Base-by-base conservation (phyloP, 2,113 vertebrate species). In the Synodontis membranacea region DNA sequence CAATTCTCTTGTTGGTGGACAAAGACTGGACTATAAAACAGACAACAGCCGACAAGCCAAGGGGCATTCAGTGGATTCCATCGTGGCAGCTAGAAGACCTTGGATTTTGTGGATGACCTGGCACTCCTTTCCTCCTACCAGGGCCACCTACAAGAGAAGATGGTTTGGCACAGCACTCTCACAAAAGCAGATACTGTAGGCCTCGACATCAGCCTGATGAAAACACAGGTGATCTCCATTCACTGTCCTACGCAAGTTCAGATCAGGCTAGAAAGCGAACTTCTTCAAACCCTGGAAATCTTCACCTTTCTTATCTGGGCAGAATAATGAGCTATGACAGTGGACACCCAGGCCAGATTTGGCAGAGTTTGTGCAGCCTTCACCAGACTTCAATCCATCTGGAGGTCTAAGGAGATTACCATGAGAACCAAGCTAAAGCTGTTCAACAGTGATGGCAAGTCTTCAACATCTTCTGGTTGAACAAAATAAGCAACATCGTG, bases 341-440 rank as follows among this genome's bases (percentile, higher is more conserved):
- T 39, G 34, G 12, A 62, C 80, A 82, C 5, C 39, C 39, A 64
- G 39, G 12, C 14, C 39, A 62, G 56, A n/a, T 7, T 62, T 60
- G 58, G 37, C 80, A 62, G 56, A 82, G 12, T 39, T 60, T 60
- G 52, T 44, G 9, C 56, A 58, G 37, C 54, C 54, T 81, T 62
- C 39, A 81, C 11, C 80, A 81, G 78, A 80, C 3, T 42, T 80
- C 15, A 60, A 7, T 44, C 56, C 58, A 82, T 64, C 39, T 62
- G 56, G 28, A 62, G 46, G 80, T 82, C 25, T 31, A 10, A 82
- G 25, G 23, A 82, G 80, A 82, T 80, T n/a, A 82, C 58, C 58
- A 44, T 19, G 42, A 62, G 56, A 64, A 28, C 56, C 23, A 44
- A 28, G 25, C 23, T 42, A 60, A 81, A 25, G 19, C 79, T 60